Evolutionary conservation across 2,113 vertebrate species (phyloP).

Genomic region (Eulemur rufifrons): DNA sequence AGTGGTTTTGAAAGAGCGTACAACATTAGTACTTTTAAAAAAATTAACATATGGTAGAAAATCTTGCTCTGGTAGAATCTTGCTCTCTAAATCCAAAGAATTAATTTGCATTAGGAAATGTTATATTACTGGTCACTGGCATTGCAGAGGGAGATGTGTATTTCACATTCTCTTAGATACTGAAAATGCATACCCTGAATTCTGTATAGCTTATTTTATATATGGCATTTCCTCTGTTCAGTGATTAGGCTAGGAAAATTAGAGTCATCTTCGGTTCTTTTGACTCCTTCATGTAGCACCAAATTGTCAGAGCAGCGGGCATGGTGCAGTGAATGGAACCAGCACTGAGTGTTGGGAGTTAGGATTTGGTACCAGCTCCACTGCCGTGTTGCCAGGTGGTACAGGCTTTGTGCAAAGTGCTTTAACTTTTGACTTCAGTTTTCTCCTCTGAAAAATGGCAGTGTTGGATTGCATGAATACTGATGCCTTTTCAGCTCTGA

Average conservation of each 20-base stretch:
- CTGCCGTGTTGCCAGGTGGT: background rate
- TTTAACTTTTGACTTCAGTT: constrained; percentile 27
- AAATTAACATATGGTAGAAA: background rate
- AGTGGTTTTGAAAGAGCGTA: background rate
- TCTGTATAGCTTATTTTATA: background rate
- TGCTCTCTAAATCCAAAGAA: background rate
- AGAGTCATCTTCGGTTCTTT: background rate
- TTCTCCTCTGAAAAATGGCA: constrained; percentile 41
- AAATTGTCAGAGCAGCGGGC: background rate
- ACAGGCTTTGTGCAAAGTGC: background rate
- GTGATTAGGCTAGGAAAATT: background rate
- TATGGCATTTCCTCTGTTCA: background rate
- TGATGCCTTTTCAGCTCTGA: background rate
- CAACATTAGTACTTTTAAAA: background rate
- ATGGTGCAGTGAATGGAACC: background rate
- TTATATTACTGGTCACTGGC: background rate
- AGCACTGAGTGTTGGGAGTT: background rate
- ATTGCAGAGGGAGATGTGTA: background rate
- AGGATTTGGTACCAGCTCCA: background rate
- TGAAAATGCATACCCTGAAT: background rate
- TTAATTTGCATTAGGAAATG: background rate
- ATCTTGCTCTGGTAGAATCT: background rate
- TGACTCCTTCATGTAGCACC: background rate
- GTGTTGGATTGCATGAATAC: background rate
- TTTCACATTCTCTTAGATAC: background rate